Evolutionary conservation across 2,113 vertebrate genomes (phyloP).

Genomic region (Corydoras maculifer): DNA sequence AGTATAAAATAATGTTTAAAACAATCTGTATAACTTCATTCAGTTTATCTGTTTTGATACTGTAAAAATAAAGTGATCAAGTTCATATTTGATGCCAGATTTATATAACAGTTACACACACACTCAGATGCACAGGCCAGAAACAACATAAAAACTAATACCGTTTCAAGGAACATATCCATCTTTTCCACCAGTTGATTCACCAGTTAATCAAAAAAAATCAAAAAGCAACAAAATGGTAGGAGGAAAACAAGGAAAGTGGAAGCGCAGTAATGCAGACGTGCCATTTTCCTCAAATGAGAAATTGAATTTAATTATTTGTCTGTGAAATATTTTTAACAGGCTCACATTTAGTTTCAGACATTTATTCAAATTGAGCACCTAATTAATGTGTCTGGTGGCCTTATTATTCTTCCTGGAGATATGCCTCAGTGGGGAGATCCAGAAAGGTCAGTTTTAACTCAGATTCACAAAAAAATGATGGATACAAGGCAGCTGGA

Average conservation of each 20-base stretch:
- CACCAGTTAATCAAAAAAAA: slow-evolving; percentile 36
- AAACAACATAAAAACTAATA: slow-evolving; percentile 56
- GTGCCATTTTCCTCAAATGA: slow-evolving; percentile 45
- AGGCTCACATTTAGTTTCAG: slow-evolving; percentile 72
- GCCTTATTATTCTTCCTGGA: slow-evolving; percentile 81
- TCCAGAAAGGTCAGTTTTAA: slow-evolving; percentile 65
- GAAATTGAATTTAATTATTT: slow-evolving; percentile 57
- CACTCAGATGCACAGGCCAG: slow-evolving; percentile 37
- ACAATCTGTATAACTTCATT: neutral
- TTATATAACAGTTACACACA: slow-evolving; percentile 64
- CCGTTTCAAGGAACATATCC: slow-evolving; percentile 74
- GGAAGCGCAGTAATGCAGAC: slow-evolving; percentile 35
- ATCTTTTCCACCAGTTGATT: slow-evolving; percentile 62
- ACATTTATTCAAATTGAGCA: slow-evolving; percentile 82
- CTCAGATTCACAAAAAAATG: slow-evolving; percentile 55
- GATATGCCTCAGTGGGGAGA: slow-evolving; percentile 63
- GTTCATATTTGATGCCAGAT: slow-evolving; percentile 49
- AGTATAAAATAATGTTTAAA: too few relatives aligned
- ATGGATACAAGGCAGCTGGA: slow-evolving; percentile 17
- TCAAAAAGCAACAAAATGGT: slow-evolving; percentile 15
- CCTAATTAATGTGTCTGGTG: slow-evolving; percentile 88
- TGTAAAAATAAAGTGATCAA: too few relatives aligned
- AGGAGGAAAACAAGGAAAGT: slow-evolving; percentile 2
- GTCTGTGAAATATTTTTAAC: slow-evolving; percentile 85
- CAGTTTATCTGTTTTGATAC: slow-evolving; percentile 2